Percentiles rank a stretch among this genome's conserved stretches.
Evolutionary conservation across 1,140 invertebrate genomes (phyloP).

Genomic region (Pseudomyrmex sp.): DNA sequence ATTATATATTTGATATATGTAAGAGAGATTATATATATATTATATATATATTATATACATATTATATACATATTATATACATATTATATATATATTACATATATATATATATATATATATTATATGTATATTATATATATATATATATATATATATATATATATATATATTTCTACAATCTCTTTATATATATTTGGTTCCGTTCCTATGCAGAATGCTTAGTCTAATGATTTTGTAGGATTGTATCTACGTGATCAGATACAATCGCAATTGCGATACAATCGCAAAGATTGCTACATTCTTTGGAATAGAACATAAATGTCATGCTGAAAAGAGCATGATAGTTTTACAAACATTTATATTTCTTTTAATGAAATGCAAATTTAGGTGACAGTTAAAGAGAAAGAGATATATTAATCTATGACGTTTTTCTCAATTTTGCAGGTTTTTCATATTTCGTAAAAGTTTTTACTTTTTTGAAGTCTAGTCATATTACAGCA

Average conservation of each 20-base stretch:
- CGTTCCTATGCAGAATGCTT: constrained; percentile 1
- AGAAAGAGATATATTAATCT: background rate
- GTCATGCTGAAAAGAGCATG: background rate
- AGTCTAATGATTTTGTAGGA: too few species aligned
- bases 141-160: background rate
- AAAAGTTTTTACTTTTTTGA: background rate
- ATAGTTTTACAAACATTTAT: background rate
- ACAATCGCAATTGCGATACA: background rate
- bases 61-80: too few species aligned
- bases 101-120: background rate
- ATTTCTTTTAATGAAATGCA: background rate
- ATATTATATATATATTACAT: background rate
- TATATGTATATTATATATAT: background rate
- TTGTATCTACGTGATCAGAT: background rate
- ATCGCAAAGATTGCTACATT: background rate
- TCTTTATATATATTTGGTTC: background rate
- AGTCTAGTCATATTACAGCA: constrained; percentile 3
- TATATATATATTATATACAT: background rate
- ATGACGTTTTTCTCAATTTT: background rate
- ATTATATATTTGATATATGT: too few species aligned
- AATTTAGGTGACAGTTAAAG: background rate
- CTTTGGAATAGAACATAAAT: background rate
- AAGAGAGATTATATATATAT: background rate
- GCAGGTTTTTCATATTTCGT: background rate
- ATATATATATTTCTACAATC: background rate